Evolutionary conservation across 2,888 invertebrate species (phyloP), one percentile per base, ranked within the genome.

Genomic region (Helicoverpa assulta): DNA sequence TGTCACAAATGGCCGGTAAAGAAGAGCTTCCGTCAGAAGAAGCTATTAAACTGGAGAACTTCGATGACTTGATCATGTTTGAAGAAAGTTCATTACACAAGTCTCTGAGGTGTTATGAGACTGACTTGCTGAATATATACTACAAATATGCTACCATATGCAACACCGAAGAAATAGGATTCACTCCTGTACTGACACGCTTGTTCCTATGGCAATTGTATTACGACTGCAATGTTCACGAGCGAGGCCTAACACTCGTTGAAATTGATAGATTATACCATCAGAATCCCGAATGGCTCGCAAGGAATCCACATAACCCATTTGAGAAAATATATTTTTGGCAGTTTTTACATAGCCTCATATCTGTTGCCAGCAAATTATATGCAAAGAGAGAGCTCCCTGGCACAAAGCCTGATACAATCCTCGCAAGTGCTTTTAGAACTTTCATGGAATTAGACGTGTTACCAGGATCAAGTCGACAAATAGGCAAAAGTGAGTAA

Each of bases 311-410:
- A 0, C 96, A 96, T 80, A 83, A 95, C 82, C 97, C 97, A 0
- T 97, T 97, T 82, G 96, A 96, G 81, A 95, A 93, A 79, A 94
- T 97, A 81, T 96, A 96, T 86, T 96, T 96, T 83, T 97, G 96
- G 96, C 97, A 97, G 86, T 97, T 96, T 87, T 67, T 96, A 47
- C 96, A 96, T 71, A 95, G 96, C 47, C 80, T 97, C 14, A 90
- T 97, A 70, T 92, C 96, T 51, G 91, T 96, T 33, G 94, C 96
- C 2, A 95, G 92, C 86, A 91, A 89, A 78, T 79, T 96, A 21
- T 96, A 96, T 80, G 90, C 93, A 1, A 92, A 92, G 81, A 89
- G 83, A 68, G 79, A 88, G 54, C 76, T 94, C 43, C 91, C 92
- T 7, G 89, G 88, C 3, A 85, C 85, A 14, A 92, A 91, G 73